Conservation (phyloP, 2,113 vertebrate genomes). For the Oenanthe melanoleuca region DNA sequence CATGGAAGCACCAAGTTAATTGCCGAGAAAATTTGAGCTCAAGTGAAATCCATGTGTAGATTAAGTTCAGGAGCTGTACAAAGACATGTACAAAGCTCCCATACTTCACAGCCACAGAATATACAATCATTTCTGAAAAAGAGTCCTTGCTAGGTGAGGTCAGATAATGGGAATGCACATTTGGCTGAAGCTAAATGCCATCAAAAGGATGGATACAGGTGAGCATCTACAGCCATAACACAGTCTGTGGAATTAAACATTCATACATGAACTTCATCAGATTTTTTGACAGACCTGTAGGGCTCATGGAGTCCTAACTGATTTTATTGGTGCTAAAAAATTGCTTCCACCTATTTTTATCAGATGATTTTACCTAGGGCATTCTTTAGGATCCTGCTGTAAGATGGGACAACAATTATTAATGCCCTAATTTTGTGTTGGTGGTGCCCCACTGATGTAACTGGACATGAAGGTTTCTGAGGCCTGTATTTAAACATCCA, state of each 20-base stretch:
- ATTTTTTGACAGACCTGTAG: not conserved
- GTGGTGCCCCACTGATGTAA: not conserved
- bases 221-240: rapidly evolving
- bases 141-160: not conserved
- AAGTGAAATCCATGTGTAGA: not conserved
- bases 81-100: rapidly evolving
- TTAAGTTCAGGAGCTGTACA: not conserved
- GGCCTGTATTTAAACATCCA: not conserved
- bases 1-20: not conserved
- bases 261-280: not conserved
- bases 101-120: not conserved
- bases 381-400: not conserved
- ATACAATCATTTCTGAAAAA: not conserved
- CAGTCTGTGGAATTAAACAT: not conserved
- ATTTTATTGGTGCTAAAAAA: not conserved
- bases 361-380: not conserved
- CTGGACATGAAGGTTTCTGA: not conserved
- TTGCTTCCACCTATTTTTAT: not conserved
- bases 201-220: rapidly evolving
- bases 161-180: not conserved
- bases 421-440: not conserved
- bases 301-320: not conserved
- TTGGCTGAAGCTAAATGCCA: not conserved
- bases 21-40: not conserved
- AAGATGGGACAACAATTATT: not conserved